Conservation (phyloP, 2,113 vertebrate species). For the Sialia sialis region DNA sequence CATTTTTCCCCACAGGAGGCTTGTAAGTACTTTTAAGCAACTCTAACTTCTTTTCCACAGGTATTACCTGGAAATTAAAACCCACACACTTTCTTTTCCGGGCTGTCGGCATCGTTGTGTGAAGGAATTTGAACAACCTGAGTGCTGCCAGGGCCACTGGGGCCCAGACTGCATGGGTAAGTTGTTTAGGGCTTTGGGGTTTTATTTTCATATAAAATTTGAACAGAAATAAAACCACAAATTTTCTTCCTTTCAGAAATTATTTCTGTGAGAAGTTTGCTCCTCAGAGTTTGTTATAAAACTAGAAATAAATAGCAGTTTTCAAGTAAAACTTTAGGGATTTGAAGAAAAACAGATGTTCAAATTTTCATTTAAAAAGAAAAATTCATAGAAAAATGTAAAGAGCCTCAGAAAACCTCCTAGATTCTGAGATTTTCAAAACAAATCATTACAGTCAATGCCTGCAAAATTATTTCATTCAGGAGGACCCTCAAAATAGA, state of each 20-base stretch:
- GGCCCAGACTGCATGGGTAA: constrained; percentile 78
- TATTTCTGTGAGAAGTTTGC: neutral
- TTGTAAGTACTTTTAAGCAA: neutral
- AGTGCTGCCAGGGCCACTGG: constrained; percentile 76
- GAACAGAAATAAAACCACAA: neutral
- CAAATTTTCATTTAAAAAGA: neutral
- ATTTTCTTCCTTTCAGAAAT: neutral
- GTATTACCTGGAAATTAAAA: constrained; percentile 51
- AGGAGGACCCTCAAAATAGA: fast-evolving
- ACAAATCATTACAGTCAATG: neutral
- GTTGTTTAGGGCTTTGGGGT: neutral
- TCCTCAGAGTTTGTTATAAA: neutral
- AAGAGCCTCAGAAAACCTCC: neutral
- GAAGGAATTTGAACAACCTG: constrained; percentile 59
- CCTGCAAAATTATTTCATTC: neutral
- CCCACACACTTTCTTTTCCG: constrained; percentile 18
- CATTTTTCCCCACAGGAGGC: neutral
- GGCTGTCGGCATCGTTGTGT: constrained; percentile 73
- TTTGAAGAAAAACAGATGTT: neutral
- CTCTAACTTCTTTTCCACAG: constrained; percentile 24
- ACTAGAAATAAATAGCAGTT: neutral
- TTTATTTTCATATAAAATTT: neutral
- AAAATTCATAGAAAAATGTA: neutral
- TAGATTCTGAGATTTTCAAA: neutral
- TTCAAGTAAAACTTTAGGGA: neutral